Percentiles rank a stretch among this genome's conserved stretches.
Conservation (phyloP, 2,113 vertebrate species). For the Antechinus stuartii region DNA sequence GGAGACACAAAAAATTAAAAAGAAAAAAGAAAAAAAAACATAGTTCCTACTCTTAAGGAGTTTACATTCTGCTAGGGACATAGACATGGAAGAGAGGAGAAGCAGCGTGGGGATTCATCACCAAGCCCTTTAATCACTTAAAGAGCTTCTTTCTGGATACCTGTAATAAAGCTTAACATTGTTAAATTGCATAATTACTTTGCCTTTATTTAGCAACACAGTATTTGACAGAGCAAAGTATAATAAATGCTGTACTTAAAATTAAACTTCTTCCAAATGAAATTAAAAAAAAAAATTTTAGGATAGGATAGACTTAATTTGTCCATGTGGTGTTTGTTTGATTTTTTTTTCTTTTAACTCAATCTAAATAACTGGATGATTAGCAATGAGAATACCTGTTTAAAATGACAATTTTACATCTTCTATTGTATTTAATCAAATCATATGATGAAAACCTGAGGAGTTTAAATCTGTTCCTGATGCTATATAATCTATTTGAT, state of each 20-base stretch:
- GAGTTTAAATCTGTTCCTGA: conserved; percentile 59
- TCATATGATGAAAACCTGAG: conserved; percentile 26
- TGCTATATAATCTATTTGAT: conserved; percentile 52
- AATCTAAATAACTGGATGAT: conserved; percentile 38
- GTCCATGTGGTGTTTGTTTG: neutral
- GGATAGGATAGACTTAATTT: conserved; percentile 2
- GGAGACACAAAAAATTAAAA: neutral
- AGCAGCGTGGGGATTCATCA: neutral
- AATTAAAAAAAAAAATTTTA: neutral
- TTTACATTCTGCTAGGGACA: neutral
- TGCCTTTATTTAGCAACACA: neutral
- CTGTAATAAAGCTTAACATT: neutral
- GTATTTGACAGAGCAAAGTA: neutral
- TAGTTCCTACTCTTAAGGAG: neutral
- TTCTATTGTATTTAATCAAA: conserved; percentile 50
- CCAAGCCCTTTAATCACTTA: neutral
- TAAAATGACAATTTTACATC: conserved; percentile 24
- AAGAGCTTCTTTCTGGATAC: neutral
- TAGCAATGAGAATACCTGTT: neutral
- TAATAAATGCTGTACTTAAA: neutral
- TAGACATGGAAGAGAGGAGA: neutral
- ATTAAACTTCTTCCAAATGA: conserved; percentile 48
- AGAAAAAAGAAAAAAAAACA: neutral
- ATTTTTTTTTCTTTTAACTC: conserved; percentile 35
- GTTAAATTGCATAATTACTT: neutral